A percentile compares a stretch with the other conserved stretches of the same genome.
These are phyloP conservation scores for Umimayanthus kanabou DNA, from an alignment of 92 coral and sea anemone species.

Conservation along the genomic window DNA sequence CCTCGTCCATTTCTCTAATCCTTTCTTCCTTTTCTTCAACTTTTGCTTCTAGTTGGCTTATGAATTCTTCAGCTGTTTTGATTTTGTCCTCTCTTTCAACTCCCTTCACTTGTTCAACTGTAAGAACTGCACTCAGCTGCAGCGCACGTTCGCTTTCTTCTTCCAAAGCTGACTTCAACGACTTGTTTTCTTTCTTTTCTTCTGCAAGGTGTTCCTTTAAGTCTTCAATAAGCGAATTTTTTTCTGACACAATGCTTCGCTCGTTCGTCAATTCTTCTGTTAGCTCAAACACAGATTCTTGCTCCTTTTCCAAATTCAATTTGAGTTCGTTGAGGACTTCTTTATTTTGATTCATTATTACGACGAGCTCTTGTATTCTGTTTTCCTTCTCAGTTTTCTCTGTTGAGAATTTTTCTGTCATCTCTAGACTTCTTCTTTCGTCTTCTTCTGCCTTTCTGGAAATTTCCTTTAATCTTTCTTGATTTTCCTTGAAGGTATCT, in stretches of 20 bases:
- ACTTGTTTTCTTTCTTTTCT: constrained; percentile 39
- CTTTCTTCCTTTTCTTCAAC: constrained; percentile 58
- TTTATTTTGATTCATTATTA: constrained; percentile 44
- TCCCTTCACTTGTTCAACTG: constrained; percentile 66
- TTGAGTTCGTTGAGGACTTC: constrained; percentile 50
- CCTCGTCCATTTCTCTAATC: constrained; percentile 50
- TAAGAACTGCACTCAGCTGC: constrained; percentile 60
- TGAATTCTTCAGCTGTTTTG: constrained; percentile 27
- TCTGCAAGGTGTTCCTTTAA: constrained; percentile 44
- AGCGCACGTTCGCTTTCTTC: constrained; percentile 73
- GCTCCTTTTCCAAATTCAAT: constrained; percentile 53
- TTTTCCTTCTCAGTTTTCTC: constrained; percentile 62
- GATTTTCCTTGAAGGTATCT: constrained; percentile 55
- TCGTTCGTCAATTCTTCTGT: constrained; percentile 58
- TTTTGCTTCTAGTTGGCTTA: constrained; percentile 46
- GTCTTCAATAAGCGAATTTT: constrained; percentile 48
- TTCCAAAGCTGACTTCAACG: constrained; percentile 47
- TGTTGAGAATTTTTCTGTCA: constrained; percentile 33
- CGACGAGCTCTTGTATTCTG: constrained; percentile 52
- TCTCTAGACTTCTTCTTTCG: constrained; percentile 34
- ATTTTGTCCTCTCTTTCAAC: constrained; percentile 52
- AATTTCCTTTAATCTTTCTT: constrained; percentile 47
- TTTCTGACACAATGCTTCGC: constrained; percentile 41
- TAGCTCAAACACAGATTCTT: constrained; percentile 60
- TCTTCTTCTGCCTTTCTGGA: constrained; percentile 53